A percentile compares a stretch with the other conserved stretches of the same genome.
Evolutionary conservation across 2,797 vertebrate species (phyloP).

Genomic region (Harpagifer antarcticus): DNA sequence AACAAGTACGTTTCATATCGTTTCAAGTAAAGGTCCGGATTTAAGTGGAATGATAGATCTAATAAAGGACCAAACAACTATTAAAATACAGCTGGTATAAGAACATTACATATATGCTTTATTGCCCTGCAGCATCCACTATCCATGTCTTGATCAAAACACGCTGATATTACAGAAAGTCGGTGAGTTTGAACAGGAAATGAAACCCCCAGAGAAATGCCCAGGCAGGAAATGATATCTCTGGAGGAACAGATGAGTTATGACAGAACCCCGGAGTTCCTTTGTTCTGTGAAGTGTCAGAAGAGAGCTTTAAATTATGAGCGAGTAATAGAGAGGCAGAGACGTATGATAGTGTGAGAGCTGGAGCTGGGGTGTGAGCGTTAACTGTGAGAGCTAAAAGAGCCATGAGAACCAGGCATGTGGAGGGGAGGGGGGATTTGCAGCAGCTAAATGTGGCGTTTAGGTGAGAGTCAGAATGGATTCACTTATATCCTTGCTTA

Average conservation of each 20-base stretch:
- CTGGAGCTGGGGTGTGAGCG: constrained; percentile 68
- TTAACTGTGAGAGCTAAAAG: constrained; percentile 77
- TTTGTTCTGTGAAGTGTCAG: constrained; percentile 69
- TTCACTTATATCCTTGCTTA: constrained; percentile 29
- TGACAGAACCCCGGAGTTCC: constrained; percentile 61
- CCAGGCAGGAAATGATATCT: constrained; percentile 73
- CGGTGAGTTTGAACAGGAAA: constrained; percentile 65
- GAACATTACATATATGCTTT: constrained; percentile 14
- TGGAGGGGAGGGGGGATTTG: constrained; percentile 45
- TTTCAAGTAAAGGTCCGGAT: not conserved
- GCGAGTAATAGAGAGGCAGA: constrained; percentile 60
- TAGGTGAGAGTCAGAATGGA: constrained; percentile 67
- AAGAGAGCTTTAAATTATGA: constrained; percentile 57
- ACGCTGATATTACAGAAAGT: constrained; percentile 33
- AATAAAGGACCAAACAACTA: not conserved
- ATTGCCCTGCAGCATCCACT: constrained; percentile 8
- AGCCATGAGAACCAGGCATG: constrained; percentile 61
- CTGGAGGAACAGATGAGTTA: constrained; percentile 52
- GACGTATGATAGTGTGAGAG: constrained; percentile 69
- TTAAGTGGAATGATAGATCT: not conserved
- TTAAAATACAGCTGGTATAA: not conserved
- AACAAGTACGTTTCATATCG: not conserved
- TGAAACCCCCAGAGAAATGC: constrained; percentile 64
- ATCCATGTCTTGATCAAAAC: constrained; percentile 5
- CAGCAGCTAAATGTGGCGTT: constrained; percentile 55